Evolutionary conservation across 2,888 invertebrate genomes (phyloP).

Genomic region (Scaptomyza parva): DNA sequence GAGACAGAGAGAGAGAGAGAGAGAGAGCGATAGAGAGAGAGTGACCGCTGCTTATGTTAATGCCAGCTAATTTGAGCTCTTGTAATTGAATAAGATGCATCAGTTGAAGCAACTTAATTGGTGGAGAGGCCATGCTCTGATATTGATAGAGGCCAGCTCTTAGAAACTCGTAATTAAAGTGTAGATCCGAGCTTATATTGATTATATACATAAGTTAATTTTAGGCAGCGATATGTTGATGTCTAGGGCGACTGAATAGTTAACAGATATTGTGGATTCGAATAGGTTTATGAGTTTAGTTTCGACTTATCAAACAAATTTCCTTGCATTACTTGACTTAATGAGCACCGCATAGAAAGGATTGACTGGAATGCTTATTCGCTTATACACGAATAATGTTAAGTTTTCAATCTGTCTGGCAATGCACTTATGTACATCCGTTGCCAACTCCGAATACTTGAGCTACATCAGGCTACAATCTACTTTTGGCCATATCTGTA

Average conservation of each 20-base stretch:
- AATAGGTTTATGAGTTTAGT: no score
- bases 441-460: constrained; percentile 7
- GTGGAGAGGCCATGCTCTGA: constrained; percentile 10
- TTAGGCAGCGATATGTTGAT: constrained; percentile 2
- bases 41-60: constrained; percentile 60
- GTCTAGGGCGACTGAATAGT: background rate
- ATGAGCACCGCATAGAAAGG: background rate
- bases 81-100: constrained; percentile 77
- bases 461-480: constrained; percentile 14
- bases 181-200: background rate
- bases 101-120: constrained; percentile 38
- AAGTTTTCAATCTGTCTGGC: constrained; percentile 24
- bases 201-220: constrained; percentile 24
- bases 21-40: constrained; percentile 20
- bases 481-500: constrained; percentile 7
- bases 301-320: no score
- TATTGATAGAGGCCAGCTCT: constrained; percentile 43
- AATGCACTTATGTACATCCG: constrained; percentile 8
- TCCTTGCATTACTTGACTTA: background rate
- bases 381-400: no score
- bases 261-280: no score
- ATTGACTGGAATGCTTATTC: no score
- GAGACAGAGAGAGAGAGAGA: constrained; percentile 2
- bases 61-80: constrained; percentile 70
- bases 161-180: constrained; percentile 37